A percentile compares a stretch with the other conserved stretches of the same genome.
phyloP scores from a whole-genome alignment of 2,888 invertebrate genomes.

The Patella ulyssiponensis region DNA sequence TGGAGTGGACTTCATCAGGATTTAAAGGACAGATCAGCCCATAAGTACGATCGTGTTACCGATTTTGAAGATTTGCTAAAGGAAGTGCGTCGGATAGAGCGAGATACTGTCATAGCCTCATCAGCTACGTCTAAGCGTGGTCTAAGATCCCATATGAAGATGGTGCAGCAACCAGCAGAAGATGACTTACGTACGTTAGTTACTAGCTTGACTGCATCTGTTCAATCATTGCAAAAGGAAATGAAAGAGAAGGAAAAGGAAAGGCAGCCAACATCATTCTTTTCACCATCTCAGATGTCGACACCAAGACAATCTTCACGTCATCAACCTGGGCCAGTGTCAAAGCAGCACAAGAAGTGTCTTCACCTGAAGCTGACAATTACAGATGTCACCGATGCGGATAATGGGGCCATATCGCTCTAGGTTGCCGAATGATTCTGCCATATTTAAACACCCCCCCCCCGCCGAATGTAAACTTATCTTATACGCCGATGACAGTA shows the following conservation, averaged over 20 bases:
- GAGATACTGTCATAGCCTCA: background rate
- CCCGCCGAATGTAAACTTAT: too few relatives aligned
- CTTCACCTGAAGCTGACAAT: background rate
- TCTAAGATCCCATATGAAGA: background rate
- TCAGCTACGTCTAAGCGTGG: background rate
- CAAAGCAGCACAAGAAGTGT: background rate
- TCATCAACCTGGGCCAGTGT: background rate
- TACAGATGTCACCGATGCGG: background rate
- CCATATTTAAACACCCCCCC: too few relatives aligned
- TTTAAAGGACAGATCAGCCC: background rate
- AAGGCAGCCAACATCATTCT: background rate
- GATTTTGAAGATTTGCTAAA: background rate
- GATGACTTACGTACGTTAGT: background rate
- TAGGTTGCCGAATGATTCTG: background rate
- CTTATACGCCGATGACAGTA: too few relatives aligned
- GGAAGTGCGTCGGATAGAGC: background rate
- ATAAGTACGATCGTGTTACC: slow-evolving; percentile 1
- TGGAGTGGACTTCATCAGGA: background rate
- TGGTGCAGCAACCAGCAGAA: background rate
- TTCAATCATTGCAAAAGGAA: background rate
- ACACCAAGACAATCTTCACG: too few relatives aligned
- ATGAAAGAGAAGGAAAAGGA: background rate
- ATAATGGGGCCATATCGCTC: background rate
- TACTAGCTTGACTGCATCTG: background rate
- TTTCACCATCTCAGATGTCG: too few relatives aligned